Evolutionary conservation across 2,113 vertebrate genomes (phyloP).

Genomic region (Pongo abelii): DNA sequence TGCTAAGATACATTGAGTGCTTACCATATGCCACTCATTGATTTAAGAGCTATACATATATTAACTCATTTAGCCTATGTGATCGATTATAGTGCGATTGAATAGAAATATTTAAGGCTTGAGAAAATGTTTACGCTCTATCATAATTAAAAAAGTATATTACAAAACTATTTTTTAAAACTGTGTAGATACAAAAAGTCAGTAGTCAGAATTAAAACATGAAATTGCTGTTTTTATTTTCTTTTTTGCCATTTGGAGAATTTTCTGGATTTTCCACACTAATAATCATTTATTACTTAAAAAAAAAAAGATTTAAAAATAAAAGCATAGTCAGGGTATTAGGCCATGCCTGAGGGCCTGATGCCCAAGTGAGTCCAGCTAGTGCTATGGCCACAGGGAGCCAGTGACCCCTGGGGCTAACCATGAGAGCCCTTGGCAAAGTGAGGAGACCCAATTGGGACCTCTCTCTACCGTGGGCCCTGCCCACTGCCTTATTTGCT

Average conservation of each 20-base stretch:
- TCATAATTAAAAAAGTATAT: neutral
- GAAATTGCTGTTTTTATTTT: neutral
- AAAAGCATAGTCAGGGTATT: neutral
- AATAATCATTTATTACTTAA: neutral
- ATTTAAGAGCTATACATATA: neutral
- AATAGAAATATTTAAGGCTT: neutral
- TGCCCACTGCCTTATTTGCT: neutral
- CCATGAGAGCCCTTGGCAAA: neutral
- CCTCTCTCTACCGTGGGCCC: neutral
- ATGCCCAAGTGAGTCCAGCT: neutral
- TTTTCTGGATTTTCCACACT: neutral
- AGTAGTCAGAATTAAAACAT: neutral
- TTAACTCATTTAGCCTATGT: neutral
- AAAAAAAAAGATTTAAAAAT: neutral
- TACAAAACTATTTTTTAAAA: constrained; percentile 4
- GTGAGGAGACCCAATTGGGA: neutral
- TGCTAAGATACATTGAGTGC: neutral
- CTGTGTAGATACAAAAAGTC: neutral
- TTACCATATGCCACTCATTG: neutral
- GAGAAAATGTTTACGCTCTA: neutral
- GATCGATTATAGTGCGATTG: neutral
- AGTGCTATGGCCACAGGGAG: neutral
- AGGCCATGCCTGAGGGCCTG: neutral
- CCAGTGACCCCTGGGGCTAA: neutral
- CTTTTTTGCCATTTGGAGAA: neutral